Evolutionary conservation across 2,113 vertebrate genomes (phyloP).

Genomic region (Dasypus novemcinctus): DNA sequence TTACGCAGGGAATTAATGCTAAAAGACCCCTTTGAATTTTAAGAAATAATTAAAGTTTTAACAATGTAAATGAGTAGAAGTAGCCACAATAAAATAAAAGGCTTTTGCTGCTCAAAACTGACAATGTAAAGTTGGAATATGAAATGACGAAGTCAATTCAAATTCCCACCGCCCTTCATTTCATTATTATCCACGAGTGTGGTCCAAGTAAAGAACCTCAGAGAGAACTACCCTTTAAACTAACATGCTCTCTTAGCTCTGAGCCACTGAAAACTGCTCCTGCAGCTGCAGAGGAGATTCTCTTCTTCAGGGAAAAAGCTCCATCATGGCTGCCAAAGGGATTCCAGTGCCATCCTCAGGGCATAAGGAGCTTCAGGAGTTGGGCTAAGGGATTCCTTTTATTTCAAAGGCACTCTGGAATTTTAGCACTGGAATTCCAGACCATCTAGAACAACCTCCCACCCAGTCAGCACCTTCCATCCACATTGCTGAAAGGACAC

Average conservation of each 20-base stretch:
- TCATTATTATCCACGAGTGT: fast-evolving
- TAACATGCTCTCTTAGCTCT: background rate
- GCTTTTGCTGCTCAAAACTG: background rate
- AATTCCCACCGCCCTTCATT: background rate
- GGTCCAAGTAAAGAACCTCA: fast-evolving
- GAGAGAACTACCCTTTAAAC: background rate
- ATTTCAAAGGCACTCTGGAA: background rate
- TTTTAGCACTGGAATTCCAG: background rate
- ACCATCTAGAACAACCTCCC: fast-evolving
- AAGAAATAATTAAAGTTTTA: constrained; percentile 11
- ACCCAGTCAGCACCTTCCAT: fast-evolving
- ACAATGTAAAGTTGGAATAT: background rate
- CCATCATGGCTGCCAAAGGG: background rate
- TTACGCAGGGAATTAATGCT: background rate
- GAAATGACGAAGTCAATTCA: background rate
- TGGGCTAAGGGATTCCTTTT: background rate
- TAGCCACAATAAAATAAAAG: background rate
- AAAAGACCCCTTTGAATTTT: background rate
- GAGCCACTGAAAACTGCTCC: background rate
- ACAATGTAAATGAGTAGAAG: background rate
- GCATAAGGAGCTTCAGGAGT: too few species aligned
- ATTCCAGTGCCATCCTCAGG: fast-evolving
- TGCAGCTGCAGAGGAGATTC: fast-evolving
- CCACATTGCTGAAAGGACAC: background rate
- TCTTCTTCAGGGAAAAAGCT: background rate